Conservation (phyloP, 1,140 invertebrate species). For the Tetramorium alpestre region DNA sequence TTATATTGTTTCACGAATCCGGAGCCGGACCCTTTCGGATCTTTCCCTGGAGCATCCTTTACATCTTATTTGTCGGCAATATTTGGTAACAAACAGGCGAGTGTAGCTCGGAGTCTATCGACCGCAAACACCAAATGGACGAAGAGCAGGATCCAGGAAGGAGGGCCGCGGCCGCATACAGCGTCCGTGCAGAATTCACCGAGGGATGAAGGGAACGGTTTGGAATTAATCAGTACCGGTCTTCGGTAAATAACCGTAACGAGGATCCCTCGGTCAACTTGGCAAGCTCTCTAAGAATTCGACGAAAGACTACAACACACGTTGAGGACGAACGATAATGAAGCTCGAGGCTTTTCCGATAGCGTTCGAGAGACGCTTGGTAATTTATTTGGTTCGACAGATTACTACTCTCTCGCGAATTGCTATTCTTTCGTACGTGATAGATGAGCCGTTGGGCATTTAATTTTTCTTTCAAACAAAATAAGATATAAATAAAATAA, state of each 20-base stretch:
- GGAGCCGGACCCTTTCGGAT: not conserved
- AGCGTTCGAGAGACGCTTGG: slow-evolving; percentile 5
- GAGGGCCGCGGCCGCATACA: not conserved
- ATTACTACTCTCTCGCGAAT: not conserved
- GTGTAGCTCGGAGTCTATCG: slow-evolving; percentile 30
- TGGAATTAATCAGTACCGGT: slow-evolving; percentile 59
- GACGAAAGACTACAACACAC: slow-evolving; percentile 26
- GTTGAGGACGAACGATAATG: slow-evolving; percentile 30
- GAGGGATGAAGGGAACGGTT: slow-evolving; percentile 24
- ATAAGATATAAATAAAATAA: not conserved
- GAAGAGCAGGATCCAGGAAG: slow-evolving; percentile 14
- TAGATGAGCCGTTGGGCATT: not conserved
- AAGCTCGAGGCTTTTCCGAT: slow-evolving; percentile 29
- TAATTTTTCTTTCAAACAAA: not conserved
- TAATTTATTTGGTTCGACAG: slow-evolving; percentile 31
- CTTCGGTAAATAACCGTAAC: slow-evolving; percentile 59
- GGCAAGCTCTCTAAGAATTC: slow-evolving; percentile 33
- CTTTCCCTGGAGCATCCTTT: not conserved
- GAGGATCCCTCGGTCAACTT: slow-evolving; percentile 54
- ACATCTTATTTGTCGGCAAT: slow-evolving; percentile 21
- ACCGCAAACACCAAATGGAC: slow-evolving; percentile 39
- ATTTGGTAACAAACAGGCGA: slow-evolving; percentile 46
- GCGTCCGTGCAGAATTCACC: not conserved
- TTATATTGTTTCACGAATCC: not conserved
- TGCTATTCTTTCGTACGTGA: no score